Percentiles rank a stretch among this genome's conserved stretches.
Evolutionary conservation across 2,113 vertebrate species (phyloP).

Genomic region (Anoura caudifer): DNA sequence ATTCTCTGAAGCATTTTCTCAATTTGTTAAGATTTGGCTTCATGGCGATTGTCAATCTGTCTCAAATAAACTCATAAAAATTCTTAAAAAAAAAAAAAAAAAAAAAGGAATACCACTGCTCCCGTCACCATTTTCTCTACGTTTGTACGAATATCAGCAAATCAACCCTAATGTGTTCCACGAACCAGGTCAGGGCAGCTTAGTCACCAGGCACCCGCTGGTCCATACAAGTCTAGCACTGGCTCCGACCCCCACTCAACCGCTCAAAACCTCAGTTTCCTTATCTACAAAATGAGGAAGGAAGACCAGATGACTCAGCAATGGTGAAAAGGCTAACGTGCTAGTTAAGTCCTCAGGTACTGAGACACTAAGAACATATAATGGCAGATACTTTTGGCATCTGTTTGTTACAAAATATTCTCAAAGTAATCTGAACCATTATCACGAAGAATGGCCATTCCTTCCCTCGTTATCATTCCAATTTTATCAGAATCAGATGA

Average conservation of each 20-base stretch:
- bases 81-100: neutral
- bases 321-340: neutral
- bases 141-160: neutral
- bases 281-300: neutral
- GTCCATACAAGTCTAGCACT: neutral
- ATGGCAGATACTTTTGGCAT: neutral
- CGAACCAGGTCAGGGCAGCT: neutral
- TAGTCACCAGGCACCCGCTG: neutral
- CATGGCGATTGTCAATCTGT: neutral
- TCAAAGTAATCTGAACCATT: neutral
- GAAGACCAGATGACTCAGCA: neutral
- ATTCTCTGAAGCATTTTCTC: neutral
- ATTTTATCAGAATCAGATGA: slow-evolving; percentile 27
- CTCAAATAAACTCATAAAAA: neutral
- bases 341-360: slow-evolving; percentile 40
- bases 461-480: slow-evolving; percentile 3
- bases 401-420: slow-evolving; percentile 10
- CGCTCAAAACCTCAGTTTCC: neutral
- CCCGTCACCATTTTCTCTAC: neutral
- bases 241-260: neutral
- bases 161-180: neutral
- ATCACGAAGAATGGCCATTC: neutral
- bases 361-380: neutral
- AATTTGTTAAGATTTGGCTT: neutral
- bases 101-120: neutral